Evolutionary conservation across 2,797 vertebrate species (phyloP).

Genomic region (Acanthornis magna): DNA sequence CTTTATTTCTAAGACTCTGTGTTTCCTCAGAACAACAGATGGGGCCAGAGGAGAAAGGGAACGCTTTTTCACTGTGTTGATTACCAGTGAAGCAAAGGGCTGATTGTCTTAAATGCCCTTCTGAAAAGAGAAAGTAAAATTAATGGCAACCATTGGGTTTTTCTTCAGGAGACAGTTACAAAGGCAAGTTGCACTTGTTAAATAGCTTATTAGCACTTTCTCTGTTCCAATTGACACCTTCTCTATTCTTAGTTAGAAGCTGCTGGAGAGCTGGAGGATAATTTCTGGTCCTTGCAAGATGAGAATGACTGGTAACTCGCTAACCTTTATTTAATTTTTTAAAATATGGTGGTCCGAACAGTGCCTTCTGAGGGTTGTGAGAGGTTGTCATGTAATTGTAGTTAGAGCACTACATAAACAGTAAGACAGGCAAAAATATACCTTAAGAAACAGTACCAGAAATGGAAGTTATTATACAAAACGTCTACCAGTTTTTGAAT

Average conservation of each 20-base stretch:
- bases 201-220: neutral
- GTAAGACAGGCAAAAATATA: neutral
- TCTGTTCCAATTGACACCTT: neutral
- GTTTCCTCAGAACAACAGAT: constrained; percentile 2
- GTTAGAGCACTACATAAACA: neutral
- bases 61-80: neutral
- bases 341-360: neutral
- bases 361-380: neutral
- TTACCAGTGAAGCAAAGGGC: neutral
- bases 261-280: neutral
- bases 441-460: neutral
- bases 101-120: neutral
- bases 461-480: neutral
- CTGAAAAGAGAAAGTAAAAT: constrained; percentile 19
- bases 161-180: neutral
- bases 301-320: neutral
- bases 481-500: neutral
- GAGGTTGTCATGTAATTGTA: neutral
- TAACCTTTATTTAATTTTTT: neutral
- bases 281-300: neutral
- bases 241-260: neutral
- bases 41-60: neutral
- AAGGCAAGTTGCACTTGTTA: neutral
- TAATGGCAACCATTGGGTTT: neutral
- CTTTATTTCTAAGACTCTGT: neutral